A percentile compares a stretch with the other conserved stretches of the same genome.
Evolutionary conservation across 2,888 invertebrate species (phyloP).

Genomic region (Odontothrips loti): DNA sequence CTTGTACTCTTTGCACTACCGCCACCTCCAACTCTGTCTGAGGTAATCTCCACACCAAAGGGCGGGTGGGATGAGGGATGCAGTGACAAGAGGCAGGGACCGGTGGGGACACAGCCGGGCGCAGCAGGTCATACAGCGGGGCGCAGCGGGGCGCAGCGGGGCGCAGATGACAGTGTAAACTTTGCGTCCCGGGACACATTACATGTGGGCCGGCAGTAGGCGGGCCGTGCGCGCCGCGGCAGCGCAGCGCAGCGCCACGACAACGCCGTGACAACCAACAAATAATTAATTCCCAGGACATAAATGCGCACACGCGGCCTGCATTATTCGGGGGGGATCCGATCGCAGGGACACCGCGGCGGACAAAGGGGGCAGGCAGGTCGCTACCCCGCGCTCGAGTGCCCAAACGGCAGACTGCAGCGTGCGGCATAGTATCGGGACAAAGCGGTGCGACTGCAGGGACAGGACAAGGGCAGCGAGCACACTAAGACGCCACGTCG

Average conservation of each 20-base stretch:
- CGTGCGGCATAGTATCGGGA: too few relatives aligned
- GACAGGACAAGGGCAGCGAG: too few relatives aligned
- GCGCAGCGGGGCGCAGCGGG: background rate
- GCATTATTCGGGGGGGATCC: background rate
- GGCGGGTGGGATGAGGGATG: background rate
- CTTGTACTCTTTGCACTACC: background rate
- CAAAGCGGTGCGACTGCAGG: too few relatives aligned
- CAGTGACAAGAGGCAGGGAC: background rate
- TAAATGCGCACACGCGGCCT: too few relatives aligned
- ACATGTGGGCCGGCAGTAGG: background rate
- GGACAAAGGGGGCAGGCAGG: too few relatives aligned
- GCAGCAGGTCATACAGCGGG: background rate
- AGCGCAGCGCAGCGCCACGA: background rate
- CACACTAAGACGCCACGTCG: too few relatives aligned
- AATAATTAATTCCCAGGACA: slow-evolving; percentile 12
- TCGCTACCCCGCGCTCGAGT: too few relatives aligned
- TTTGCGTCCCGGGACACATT: background rate
- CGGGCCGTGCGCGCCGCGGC: background rate
- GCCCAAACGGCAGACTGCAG: too few relatives aligned
- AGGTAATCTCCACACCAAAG: background rate
- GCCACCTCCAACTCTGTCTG: too few relatives aligned
- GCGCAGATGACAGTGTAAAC: slow-evolving; percentile 18
- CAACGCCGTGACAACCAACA: background rate
- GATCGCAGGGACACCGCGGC: too few relatives aligned
- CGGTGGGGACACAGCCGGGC: background rate